A percentile compares a stretch with the other conserved stretches of the same genome.
Evolutionary conservation across 2,888 invertebrate genomes (phyloP).

Genomic region (Sinopyrophorus schimmeli): DNA sequence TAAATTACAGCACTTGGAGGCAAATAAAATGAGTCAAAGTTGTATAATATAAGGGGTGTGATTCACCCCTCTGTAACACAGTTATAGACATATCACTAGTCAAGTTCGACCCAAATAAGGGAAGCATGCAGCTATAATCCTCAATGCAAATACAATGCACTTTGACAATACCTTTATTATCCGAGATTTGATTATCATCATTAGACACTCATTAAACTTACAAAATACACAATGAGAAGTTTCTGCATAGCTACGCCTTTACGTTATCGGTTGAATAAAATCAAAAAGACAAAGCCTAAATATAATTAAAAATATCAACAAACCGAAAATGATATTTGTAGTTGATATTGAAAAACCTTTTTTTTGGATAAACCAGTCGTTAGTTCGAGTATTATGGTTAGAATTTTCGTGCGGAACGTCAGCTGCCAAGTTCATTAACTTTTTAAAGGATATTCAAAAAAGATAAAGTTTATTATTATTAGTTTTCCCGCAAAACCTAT

Average conservation of each 20-base stretch:
- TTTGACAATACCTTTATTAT: conserved; percentile 32
- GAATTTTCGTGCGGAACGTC: conserved; percentile 16
- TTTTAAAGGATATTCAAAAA: neutral
- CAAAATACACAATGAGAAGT: no score
- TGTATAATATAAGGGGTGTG: conserved; percentile 26
- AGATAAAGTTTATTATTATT: neutral
- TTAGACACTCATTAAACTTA: no score
- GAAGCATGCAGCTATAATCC: conserved; percentile 24
- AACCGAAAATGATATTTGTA: conserved; percentile 2
- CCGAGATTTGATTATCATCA: neutral
- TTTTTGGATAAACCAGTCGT: conserved; percentile 3
- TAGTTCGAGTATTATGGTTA: conserved; percentile 8
- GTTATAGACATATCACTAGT: conserved; percentile 28
- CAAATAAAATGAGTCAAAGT: conserved; percentile 32
- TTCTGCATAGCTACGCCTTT: no score
- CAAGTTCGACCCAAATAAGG: conserved; percentile 19
- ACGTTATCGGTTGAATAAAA: no score
- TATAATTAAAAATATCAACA: conserved; percentile 7
- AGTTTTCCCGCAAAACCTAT: neutral
- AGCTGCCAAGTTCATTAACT: conserved; percentile 15
- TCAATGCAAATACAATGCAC: conserved; percentile 19
- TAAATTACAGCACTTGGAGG: conserved; percentile 7
- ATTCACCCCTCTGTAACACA: conserved; percentile 29
- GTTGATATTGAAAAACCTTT: conserved; percentile 2
- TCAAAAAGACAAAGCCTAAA: neutral